Evolutionary conservation across 2,888 invertebrate species (phyloP), one percentile per base, ranked within the genome.

Genomic region (Watsonalla cultraria): DNA sequence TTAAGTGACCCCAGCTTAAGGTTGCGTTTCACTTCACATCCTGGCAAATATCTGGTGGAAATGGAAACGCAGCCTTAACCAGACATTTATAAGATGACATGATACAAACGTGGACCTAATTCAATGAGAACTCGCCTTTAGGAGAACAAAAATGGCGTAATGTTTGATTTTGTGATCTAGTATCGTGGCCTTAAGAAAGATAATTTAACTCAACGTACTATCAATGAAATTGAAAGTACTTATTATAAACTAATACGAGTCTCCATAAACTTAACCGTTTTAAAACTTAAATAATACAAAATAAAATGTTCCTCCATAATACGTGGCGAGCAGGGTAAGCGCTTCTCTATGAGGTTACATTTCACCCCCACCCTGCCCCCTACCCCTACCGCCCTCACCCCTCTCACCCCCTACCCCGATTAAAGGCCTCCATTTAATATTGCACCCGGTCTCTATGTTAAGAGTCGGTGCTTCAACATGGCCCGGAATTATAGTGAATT

Each of bases 341-440:
- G 49, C 11, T 42, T 42, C 42, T 49, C 14, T 49, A 49, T 49
- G 57, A 57, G 55, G 57, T 53, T 51, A 51, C 57, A 49, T 49
- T 14, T 7, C 35, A 46, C 51, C 52, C 24, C 50, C 35, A 8
- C 7, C 47, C 8, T 47, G 24, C 33, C 33, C 45, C 39, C 8
- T 5, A 35, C 34, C 49, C 14, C 49, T 24, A 8, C 8, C 15
- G 5, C 49, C 34, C 49, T 5, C 37, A 13, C 49, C 39, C 46
- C 49, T 54, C 35, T 45, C 48, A 50, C 48, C 57, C 57, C 55
- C 48, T n/a, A 50, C 46, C 14, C 52, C 48, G 51, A 55, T 57
- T 57, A 55, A 54, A 57, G 57, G 52, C 55, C 55, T 53, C 52
- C 47, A 47, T 49, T 57, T 57, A 57, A 55, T 55, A 57, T 57